phyloP scores from a whole-genome alignment of 2,888 invertebrate genomes.

The Caenorhabditis zanzibari region DNA sequence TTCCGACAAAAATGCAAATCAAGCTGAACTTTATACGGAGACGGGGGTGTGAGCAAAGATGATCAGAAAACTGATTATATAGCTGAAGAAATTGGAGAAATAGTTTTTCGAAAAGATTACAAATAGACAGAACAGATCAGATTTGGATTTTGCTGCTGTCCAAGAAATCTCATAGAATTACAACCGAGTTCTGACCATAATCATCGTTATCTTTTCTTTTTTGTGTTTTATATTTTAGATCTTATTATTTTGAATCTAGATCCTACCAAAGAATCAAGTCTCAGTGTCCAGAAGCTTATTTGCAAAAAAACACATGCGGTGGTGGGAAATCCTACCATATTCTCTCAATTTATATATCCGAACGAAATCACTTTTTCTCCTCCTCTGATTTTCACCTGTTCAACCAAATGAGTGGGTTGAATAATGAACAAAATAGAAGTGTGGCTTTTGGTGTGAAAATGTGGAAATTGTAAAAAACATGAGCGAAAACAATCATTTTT shows the following conservation, averaged over 20 bases:
- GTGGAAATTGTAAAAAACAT: constrained; percentile 22
- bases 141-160: neutral
- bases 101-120: neutral
- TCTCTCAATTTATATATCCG: constrained; percentile 40
- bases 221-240: neutral
- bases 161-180: no score
- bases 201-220: neutral
- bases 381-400: constrained; percentile 6
- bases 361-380: constrained; percentile 34
- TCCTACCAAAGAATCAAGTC: neutral
- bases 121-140: constrained; percentile 1
- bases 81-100: neutral
- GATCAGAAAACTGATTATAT: constrained; percentile 33
- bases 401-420: constrained; percentile 52
- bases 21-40: constrained; percentile 49
- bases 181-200: constrained; percentile 21
- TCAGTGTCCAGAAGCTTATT: constrained; percentile 4
- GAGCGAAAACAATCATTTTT: constrained; percentile 58
- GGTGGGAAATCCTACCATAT: constrained; percentile 27
- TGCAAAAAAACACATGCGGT: neutral
- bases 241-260: neutral
- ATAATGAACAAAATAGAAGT: constrained; percentile 8
- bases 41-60: constrained; percentile 52
- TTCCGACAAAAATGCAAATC: constrained; percentile 57
- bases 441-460: constrained; percentile 58